These are phyloP conservation scores for Amyelois transitella DNA, from an alignment of 1,140 invertebrate species.

Conservation along the genomic window DNA sequence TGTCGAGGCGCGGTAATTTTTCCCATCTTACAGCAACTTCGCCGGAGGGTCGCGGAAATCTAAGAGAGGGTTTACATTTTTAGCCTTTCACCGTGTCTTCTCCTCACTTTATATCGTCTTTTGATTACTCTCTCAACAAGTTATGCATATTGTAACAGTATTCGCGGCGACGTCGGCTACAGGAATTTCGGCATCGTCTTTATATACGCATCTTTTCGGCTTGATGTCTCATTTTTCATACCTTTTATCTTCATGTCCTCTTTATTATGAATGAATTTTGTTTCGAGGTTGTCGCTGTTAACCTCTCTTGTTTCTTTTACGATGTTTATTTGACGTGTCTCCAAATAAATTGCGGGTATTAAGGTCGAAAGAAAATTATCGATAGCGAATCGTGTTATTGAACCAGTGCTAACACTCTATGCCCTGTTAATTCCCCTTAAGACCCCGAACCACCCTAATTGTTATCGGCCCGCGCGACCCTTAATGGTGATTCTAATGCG, in stretches of 20 bases:
- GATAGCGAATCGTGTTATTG: conserved; percentile 16
- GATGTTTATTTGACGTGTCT: conserved; percentile 1
- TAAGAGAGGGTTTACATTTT: conserved; percentile 70
- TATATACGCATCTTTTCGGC: conserved; percentile 45
- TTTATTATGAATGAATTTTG: conserved; percentile 60
- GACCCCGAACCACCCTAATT: conserved; percentile 66
- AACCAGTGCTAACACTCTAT: conserved; percentile 35
- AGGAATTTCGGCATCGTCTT: conserved; percentile 58
- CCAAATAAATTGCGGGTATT: background rate
- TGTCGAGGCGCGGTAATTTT: conserved; percentile 65
- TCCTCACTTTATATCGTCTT: conserved; percentile 72
- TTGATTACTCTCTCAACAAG: conserved; percentile 74
- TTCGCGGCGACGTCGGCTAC: conserved; percentile 43
- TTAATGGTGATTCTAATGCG: conserved; percentile 72
- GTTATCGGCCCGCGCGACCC: conserved; percentile 60
- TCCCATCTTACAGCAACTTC: conserved; percentile 69
- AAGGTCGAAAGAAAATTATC: background rate
- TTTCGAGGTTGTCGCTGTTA: conserved; percentile 21
- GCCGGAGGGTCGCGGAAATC: conserved; percentile 65
- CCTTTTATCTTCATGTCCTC: conserved; percentile 44
- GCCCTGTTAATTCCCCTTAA: conserved; percentile 65
- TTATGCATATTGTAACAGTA: conserved; percentile 72
- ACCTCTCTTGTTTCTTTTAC: conserved; percentile 1
- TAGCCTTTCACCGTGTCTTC: conserved; percentile 69
- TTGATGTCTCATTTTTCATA: conserved; percentile 60